These are phyloP conservation scores for Isichthys henryi DNA, from an alignment of 2,113 vertebrate species.

Conservation along the genomic window DNA sequence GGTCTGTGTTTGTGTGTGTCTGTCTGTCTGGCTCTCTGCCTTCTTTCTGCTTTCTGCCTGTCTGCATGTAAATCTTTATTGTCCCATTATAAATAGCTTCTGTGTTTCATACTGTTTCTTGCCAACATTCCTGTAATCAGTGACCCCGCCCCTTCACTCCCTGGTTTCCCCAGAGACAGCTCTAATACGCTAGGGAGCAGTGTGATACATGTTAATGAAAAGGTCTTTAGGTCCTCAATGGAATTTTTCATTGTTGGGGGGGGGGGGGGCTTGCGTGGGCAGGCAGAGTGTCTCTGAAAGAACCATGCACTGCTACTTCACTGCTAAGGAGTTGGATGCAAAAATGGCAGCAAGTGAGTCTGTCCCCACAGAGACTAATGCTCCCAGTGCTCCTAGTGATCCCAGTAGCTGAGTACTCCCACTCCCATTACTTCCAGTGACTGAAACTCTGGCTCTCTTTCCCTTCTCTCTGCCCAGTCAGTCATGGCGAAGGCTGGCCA, in stretches of 20 bases:
- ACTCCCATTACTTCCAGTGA: not conserved
- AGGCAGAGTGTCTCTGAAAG: not conserved
- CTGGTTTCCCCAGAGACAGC: not conserved
- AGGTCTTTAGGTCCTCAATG: not conserved
- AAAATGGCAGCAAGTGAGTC: not conserved
- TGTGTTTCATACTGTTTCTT: not conserved
- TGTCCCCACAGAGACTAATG: not conserved
- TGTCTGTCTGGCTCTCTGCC: not conserved
- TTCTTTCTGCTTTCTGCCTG: not conserved
- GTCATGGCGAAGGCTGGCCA: not conserved
- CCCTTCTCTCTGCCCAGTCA: not conserved
- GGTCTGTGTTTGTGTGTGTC: not conserved
- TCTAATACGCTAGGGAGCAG: not conserved
- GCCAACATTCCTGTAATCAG: not conserved
- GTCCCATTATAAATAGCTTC: not conserved
- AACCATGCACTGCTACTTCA: not conserved
- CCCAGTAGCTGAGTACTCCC: not conserved
- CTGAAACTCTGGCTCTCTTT: not conserved
- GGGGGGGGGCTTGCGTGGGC: not conserved
- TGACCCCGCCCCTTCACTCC: not conserved
- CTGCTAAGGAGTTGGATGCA: not conserved
- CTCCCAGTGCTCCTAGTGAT: not conserved
- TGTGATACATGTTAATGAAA: not conserved
- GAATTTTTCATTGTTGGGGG: not conserved
- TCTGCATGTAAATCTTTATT: not conserved